Conservation (phyloP, 1,140 invertebrate species). For the Hyles euphorbiae region DNA sequence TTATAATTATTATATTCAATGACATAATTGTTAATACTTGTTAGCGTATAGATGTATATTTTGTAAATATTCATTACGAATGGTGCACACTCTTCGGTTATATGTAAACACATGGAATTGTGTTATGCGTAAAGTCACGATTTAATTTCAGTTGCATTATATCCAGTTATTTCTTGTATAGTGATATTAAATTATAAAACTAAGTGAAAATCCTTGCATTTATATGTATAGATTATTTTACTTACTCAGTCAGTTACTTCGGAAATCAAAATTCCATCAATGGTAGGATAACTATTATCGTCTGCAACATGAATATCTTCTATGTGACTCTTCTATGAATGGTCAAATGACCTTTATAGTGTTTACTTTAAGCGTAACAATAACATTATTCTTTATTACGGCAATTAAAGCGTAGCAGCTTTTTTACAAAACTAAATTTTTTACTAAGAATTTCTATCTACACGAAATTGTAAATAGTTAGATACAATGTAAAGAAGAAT, state of each 20-base stretch:
- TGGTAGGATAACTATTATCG: too few species aligned
- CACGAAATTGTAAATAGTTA: conserved; percentile 33
- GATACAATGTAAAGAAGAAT: conserved; percentile 39
- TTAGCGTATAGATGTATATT: conserved; percentile 60
- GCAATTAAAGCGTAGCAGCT: conserved; percentile 6
- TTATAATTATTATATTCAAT: too few species aligned
- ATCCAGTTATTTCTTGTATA: too few species aligned
- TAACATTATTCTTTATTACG: conserved; percentile 7
- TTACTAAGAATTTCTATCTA: background rate
- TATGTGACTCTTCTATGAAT: too few species aligned
- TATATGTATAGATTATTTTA: too few species aligned
- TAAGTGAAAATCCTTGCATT: too few species aligned
- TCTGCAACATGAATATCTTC: too few species aligned
- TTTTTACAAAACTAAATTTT: conserved; percentile 1
- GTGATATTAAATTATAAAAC: too few species aligned
- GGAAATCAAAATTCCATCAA: too few species aligned
- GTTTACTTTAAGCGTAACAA: conserved; percentile 1
- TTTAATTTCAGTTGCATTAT: too few species aligned
- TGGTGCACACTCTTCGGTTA: conserved; percentile 50
- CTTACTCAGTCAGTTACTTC: too few species aligned
- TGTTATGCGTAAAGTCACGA: background rate
- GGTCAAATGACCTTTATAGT: too few species aligned
- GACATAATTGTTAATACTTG: conserved; percentile 56
- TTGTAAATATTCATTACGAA: conserved; percentile 57
- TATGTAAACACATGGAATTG: conserved; percentile 11